Conservation (phyloP, 2,797 vertebrate genomes). For the Chelon auratus region DNA sequence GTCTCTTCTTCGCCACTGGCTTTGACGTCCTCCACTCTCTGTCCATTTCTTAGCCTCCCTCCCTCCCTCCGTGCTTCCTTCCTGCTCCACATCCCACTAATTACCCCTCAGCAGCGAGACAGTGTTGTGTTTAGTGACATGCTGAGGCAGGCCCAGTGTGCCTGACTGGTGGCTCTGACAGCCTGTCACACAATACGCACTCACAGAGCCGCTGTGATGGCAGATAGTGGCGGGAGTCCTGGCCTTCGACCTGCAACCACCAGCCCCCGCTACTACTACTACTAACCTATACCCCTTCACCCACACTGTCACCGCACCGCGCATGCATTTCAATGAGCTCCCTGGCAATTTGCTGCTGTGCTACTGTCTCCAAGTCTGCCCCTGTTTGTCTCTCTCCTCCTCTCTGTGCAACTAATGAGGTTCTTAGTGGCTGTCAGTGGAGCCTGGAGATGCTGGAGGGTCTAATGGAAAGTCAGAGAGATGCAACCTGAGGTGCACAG, state of each 20-base stretch:
- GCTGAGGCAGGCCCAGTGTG: constrained; percentile 40
- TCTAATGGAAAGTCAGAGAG: constrained; percentile 48
- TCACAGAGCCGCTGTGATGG: constrained; percentile 35
- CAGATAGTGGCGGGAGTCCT: constrained; percentile 40
- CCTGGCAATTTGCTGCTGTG: constrained; percentile 61
- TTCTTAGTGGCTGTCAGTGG: constrained; percentile 67
- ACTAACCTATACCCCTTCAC: constrained; percentile 25
- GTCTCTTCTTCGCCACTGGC: constrained; percentile 1
- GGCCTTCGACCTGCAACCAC: constrained; percentile 43
- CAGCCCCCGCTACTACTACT: background rate
- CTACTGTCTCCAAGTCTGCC: constrained; percentile 40
- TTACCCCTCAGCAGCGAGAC: constrained; percentile 65
- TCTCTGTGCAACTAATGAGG: constrained; percentile 69
- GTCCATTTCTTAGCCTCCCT: constrained; percentile 34
- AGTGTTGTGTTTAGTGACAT: constrained; percentile 62
- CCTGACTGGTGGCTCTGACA: constrained; percentile 63
- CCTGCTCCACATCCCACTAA: constrained; percentile 58
- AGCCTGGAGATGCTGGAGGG: constrained; percentile 49
- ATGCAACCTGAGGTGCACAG: constrained; percentile 43
- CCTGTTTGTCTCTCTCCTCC: constrained; percentile 31
- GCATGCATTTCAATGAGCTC: constrained; percentile 62
- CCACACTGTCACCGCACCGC: constrained; percentile 7
- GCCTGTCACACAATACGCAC: constrained; percentile 50
- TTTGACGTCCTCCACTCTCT: constrained; percentile 13
- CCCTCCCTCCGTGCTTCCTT: constrained; percentile 7